Evolutionary conservation across 2,888 invertebrate species (phyloP).

Genomic region (Ernsta delagoae): DNA sequence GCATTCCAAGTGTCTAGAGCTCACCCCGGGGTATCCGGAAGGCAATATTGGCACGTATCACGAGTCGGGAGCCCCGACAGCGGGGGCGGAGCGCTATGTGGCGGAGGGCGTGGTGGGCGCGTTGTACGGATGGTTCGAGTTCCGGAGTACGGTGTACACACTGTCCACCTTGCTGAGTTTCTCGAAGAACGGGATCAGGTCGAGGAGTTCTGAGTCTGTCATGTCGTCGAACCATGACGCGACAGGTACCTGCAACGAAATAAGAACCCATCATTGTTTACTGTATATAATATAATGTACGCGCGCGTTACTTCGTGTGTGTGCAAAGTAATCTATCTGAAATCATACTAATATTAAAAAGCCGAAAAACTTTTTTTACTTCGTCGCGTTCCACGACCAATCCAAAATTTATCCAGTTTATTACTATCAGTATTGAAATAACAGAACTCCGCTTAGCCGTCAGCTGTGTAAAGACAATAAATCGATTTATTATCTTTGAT

Average conservation of each 20-base stretch:
- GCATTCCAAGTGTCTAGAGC: too few species aligned
- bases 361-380: too few species aligned
- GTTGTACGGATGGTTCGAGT: slow-evolving; percentile 94
- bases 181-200: slow-evolving; percentile 99
- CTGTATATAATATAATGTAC: too few species aligned
- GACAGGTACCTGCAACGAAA: slow-evolving; percentile 92
- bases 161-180: slow-evolving; percentile 98
- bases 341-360: too few species aligned
- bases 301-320: too few species aligned
- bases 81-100: slow-evolving; percentile 66
- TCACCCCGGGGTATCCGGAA: slow-evolving; percentile 83
- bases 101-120: slow-evolving; percentile 76
- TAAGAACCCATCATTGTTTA: neutral
- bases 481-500: too few species aligned
- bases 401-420: too few species aligned
- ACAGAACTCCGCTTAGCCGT: too few species aligned
- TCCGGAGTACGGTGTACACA: slow-evolving; percentile 97
- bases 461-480: too few species aligned
- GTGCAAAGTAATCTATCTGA: too few species aligned
- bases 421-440: too few species aligned
- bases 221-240: slow-evolving; percentile 99
- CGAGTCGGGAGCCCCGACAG: slow-evolving; percentile 71
- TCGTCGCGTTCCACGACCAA: too few species aligned
- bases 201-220: slow-evolving; percentile 97
- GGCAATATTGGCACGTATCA: slow-evolving; percentile 85